Conservation (phyloP, 2,113 vertebrate genomes). For the Spea bombifrons region DNA sequence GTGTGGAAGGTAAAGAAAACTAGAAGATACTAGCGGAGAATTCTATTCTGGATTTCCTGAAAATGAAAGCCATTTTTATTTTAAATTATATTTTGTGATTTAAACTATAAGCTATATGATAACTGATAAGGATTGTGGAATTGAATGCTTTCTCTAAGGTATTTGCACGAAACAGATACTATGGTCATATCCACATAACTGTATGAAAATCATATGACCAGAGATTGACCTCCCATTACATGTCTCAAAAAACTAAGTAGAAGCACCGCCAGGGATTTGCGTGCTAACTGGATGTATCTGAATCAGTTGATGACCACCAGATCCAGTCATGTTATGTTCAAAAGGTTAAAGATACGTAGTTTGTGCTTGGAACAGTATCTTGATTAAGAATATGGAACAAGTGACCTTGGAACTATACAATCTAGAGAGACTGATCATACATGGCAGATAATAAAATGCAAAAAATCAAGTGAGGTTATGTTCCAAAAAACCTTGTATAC, state of each 20-base stretch:
- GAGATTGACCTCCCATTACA: conserved; percentile 1
- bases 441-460: neutral
- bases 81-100: too few species aligned
- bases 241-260: neutral
- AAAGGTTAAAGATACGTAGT: conserved; percentile 25
- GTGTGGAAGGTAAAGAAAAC: too few species aligned
- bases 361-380: neutral
- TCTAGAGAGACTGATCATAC: conserved; percentile 1
- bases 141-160: neutral
- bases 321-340: conserved; percentile 30
- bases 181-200: neutral
- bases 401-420: neutral
- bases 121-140: neutral
- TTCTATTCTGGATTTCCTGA: too few species aligned
- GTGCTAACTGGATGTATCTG: conserved; percentile 32
- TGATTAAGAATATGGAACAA: neutral
- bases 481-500: neutral
- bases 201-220: conserved; percentile 2
- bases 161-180: neutral
- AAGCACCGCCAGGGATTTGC: conserved; percentile 11
- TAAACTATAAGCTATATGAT: too few species aligned
- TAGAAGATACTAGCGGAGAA: too few species aligned
- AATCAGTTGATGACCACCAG: conserved; percentile 27
- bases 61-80: too few species aligned
- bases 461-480: conserved; percentile 1